Evolutionary conservation across 2,888 invertebrate species (phyloP).

Genomic region (Microplitis manilae): DNA sequence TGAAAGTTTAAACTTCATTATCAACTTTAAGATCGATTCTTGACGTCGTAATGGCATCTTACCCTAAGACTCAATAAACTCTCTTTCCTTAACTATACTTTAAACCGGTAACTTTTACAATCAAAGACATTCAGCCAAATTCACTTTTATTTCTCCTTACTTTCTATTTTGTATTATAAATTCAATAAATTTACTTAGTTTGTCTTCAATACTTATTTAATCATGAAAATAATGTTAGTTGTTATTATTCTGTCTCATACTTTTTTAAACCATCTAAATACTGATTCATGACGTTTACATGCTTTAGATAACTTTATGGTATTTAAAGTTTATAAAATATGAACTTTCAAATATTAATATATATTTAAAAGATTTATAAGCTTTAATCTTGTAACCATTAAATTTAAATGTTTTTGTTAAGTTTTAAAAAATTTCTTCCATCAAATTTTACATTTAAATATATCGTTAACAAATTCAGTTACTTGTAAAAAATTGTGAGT

Average conservation of each 20-base stretch:
- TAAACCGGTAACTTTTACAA: constrained; percentile 24
- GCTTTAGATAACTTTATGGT: too few species aligned
- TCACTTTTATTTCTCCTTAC: constrained; percentile 15
- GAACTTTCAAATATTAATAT: neutral
- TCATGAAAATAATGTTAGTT: neutral
- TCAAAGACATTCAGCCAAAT: constrained; percentile 25
- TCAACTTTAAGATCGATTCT: constrained; percentile 49
- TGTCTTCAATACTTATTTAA: neutral
- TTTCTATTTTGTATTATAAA: constrained; percentile 15
- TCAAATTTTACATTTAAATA: neutral
- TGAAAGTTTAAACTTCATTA: constrained; percentile 51
- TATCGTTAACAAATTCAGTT: neutral
- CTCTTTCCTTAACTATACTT: constrained; percentile 11
- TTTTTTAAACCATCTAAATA: neutral
- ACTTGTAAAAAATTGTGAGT: too few species aligned
- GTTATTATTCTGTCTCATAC: neutral
- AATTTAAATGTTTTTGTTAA: neutral
- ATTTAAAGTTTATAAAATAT: neutral
- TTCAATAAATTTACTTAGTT: neutral
- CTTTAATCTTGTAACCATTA: neutral
- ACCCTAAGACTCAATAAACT: constrained; percentile 34
- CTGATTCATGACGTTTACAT: too few species aligned
- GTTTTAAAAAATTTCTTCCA: neutral
- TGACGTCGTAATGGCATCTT: constrained; percentile 48
- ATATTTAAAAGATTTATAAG: neutral